A percentile compares a stretch with the other conserved stretches of the same genome.
phyloP scores from a whole-genome alignment of 2,797 vertebrate genomes.

The Prunella strophiata region DNA sequence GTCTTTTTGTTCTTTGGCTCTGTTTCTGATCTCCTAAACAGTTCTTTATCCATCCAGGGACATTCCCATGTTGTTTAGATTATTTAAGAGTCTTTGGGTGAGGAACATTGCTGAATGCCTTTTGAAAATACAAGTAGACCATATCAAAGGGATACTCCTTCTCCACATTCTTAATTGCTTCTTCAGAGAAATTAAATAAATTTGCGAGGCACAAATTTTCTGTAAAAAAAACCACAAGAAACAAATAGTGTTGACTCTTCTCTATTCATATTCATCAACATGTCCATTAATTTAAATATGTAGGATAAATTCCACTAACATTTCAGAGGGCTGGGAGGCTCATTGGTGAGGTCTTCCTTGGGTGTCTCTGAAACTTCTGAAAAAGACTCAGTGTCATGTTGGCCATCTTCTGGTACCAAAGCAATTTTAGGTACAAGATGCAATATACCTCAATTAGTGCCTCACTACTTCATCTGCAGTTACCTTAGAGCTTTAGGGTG shows the following conservation, averaged over 20 bases:
- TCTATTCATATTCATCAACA: background rate
- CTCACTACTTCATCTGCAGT: background rate
- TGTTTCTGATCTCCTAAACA: background rate
- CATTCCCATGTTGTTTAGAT: background rate
- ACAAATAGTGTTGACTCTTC: background rate
- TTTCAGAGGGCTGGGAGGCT: background rate
- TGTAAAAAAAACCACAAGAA: background rate
- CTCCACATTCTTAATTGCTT: background rate
- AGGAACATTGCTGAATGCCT: background rate
- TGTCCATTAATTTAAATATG: background rate
- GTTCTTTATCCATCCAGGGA: background rate
- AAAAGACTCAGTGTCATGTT: background rate
- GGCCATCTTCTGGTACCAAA: background rate
- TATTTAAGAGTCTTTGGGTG: conserved; percentile 4
- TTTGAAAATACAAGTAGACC: background rate
- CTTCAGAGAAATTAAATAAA: background rate
- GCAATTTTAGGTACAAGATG: background rate
- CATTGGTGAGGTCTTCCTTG: background rate
- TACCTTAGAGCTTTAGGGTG: background rate
- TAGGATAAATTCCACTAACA: background rate
- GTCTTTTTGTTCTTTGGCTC: conserved; percentile 6
- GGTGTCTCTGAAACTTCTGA: background rate
- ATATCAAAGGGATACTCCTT: background rate
- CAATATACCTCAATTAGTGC: background rate
- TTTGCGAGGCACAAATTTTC: background rate